Evolutionary conservation across 2,888 invertebrate species (phyloP).

Genomic region (Corbicula japonica): DNA sequence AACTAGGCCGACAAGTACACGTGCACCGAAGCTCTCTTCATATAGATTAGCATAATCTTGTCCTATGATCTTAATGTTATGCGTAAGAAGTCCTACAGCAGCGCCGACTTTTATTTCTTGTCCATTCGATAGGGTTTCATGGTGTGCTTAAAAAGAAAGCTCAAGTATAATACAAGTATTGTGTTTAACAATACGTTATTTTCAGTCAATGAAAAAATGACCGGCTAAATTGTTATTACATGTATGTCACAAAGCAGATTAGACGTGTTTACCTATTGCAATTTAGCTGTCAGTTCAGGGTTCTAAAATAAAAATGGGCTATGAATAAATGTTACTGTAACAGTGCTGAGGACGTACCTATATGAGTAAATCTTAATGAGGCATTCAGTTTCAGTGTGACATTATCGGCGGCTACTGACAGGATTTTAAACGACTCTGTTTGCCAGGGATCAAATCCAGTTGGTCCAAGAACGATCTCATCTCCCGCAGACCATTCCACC

Average conservation of each 20-base stretch:
- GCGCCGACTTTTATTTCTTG: constrained; percentile 51
- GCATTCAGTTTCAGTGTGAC: constrained; percentile 76
- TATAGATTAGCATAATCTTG: constrained; percentile 70
- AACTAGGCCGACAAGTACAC: constrained; percentile 73
- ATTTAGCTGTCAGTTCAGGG: not conserved
- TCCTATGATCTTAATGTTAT: constrained; percentile 67
- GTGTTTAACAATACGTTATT: not conserved
- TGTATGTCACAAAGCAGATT: not conserved
- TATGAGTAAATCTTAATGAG: constrained; percentile 76
- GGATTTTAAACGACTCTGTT: constrained; percentile 78
- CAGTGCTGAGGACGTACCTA: no score
- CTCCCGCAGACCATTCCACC: constrained; percentile 78
- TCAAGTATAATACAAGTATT: constrained; percentile 3
- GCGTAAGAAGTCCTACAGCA: constrained; percentile 64
- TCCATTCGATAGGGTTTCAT: constrained; percentile 39
- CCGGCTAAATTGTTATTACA: not conserved
- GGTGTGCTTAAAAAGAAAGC: constrained; percentile 45
- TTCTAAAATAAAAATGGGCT: not conserved
- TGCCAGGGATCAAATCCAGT: constrained; percentile 78
- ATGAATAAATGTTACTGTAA: not conserved
- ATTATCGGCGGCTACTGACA: constrained; percentile 64
- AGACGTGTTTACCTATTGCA: not conserved
- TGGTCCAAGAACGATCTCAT: constrained; percentile 80
- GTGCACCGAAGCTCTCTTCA: constrained; percentile 79
- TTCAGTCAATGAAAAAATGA: not conserved